phyloP scores from a whole-genome alignment of 2,888 invertebrate genomes.

The Trachelus tabidus region DNA sequence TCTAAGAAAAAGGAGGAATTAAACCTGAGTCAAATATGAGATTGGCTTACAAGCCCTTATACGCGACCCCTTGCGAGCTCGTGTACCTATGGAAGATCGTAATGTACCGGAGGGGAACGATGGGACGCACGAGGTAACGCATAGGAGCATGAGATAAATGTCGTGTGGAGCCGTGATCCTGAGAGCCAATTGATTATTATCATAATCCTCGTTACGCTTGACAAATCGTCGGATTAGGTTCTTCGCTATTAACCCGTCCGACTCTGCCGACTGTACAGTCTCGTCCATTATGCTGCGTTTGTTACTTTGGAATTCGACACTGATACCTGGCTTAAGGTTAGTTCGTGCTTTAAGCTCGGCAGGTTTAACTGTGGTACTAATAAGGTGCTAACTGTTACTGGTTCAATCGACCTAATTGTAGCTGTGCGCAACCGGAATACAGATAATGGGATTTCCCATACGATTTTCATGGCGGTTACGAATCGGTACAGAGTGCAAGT shows the following conservation, averaged over 20 bases:
- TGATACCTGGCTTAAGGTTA: neutral
- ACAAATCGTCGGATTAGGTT: slow-evolving; percentile 26
- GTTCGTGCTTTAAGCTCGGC: neutral
- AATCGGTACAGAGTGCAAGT: neutral
- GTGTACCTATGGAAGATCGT: neutral
- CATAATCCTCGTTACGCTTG: slow-evolving; percentile 30
- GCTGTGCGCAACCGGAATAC: neutral
- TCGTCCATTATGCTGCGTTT: neutral
- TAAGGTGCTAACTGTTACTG: neutral
- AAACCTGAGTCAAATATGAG: neutral
- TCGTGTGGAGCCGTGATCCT: slow-evolving; percentile 24
- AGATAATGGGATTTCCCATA: neutral
- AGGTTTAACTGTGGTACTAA: neutral
- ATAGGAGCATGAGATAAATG: slow-evolving; percentile 21
- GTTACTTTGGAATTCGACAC: neutral
- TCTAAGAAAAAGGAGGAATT: neutral
- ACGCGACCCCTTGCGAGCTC: neutral
- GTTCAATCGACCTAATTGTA: neutral
- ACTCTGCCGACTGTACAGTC: neutral
- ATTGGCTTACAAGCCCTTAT: neutral
- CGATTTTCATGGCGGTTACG: neutral
- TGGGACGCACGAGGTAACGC: slow-evolving; percentile 4
- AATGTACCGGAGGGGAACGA: neutral
- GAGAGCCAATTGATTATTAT: slow-evolving; percentile 32
- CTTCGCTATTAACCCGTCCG: slow-evolving; percentile 4